Evolutionary conservation across 2,888 invertebrate genomes (phyloP).

Genomic region (Eurytoma californica): DNA sequence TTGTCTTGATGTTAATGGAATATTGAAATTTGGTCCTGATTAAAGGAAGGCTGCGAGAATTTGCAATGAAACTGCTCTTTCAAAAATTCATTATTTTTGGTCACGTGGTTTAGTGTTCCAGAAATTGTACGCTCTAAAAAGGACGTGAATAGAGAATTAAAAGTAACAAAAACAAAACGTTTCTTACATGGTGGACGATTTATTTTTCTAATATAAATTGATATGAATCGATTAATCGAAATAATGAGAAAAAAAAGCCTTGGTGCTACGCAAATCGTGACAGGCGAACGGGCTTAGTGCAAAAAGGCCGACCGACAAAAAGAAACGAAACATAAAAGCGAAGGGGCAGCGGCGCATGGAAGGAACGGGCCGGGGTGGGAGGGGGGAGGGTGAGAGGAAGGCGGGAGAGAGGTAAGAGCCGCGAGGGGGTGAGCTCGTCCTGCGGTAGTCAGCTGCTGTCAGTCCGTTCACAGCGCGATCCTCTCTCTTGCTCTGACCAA

Average conservation of each 20-base stretch:
- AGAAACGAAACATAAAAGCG: neutral
- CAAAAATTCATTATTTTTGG: no score
- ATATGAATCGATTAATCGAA: no score
- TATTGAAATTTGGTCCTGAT: no score
- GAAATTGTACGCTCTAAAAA: no score
- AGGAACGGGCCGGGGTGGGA: neutral
- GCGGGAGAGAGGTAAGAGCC: neutral
- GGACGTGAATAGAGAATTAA: no score
- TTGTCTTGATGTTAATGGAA: no score
- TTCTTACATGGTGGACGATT: no score
- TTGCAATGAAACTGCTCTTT: no score
- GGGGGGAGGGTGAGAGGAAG: conserved; percentile 3
- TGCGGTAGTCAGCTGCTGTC: conserved; percentile 70
- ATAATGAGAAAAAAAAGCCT: neutral
- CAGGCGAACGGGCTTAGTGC: neutral
- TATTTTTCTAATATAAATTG: no score
- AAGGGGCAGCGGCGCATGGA: neutral
- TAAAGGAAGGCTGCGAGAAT: no score
- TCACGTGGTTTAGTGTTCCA: no score
- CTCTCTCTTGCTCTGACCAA: conserved; percentile 17
- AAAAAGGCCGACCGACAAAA: neutral
- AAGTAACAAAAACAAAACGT: no score
- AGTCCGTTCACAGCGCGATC: conserved; percentile 58
- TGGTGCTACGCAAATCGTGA: neutral
- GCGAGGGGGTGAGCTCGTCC: conserved; percentile 33